phyloP scores from a whole-genome alignment of 2,797 vertebrate species.

The Antrozous pallidus region DNA sequence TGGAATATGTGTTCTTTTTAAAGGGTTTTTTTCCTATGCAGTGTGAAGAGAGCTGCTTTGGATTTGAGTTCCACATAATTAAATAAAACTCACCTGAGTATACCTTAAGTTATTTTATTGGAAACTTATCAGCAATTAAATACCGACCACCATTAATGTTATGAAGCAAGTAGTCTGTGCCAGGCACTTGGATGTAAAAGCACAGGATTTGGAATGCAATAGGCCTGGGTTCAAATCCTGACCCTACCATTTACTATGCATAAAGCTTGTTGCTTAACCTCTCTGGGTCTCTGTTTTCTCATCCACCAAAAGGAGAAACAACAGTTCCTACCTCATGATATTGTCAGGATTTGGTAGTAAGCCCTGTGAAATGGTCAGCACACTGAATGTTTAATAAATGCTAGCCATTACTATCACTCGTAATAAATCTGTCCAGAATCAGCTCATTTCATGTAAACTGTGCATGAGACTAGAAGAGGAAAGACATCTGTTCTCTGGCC shows the following conservation, averaged over 20 bases:
- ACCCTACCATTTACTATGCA: neutral
- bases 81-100: neutral
- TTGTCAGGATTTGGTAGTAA: neutral
- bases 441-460: neutral
- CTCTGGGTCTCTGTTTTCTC: neutral
- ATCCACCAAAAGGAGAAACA: neutral
- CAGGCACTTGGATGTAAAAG: neutral
- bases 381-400: neutral
- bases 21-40: neutral
- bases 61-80: neutral
- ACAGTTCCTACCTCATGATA: neutral
- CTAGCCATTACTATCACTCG: neutral
- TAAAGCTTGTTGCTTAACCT: neutral
- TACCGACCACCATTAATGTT: neutral
- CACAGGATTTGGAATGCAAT: neutral
- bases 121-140: neutral
- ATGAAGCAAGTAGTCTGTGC: neutral
- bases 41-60: neutral
- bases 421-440: conserved; percentile 8
- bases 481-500: neutral
- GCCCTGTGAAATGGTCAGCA: neutral
- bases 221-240: neutral
- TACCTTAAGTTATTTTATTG: neutral
- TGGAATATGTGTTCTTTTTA: neutral
- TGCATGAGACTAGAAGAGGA: neutral